Evolutionary conservation across 2,797 vertebrate genomes (phyloP).

Genomic region (Antrozous pallidus): DNA sequence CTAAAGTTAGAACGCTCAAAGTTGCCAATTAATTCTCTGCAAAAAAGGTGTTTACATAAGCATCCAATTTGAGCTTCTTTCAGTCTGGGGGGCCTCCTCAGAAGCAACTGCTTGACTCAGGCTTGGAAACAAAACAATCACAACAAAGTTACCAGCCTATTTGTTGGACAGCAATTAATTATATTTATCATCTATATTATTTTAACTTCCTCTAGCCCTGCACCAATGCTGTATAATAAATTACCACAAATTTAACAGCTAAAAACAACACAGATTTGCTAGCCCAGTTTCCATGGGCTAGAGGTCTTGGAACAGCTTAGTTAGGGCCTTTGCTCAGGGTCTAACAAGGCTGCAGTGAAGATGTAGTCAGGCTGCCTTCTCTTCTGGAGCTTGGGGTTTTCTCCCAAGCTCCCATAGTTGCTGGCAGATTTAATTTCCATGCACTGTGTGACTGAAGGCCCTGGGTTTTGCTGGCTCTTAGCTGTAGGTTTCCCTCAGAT

Average conservation of each 20-base stretch:
- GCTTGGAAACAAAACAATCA: background rate
- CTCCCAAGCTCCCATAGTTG: background rate
- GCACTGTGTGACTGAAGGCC: background rate
- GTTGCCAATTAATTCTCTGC: slow-evolving; percentile 75
- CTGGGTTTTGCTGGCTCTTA: background rate
- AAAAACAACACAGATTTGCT: background rate
- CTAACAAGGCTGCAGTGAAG: background rate
- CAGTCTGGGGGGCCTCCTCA: background rate
- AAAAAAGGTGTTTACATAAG: slow-evolving; percentile 69
- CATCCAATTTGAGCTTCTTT: slow-evolving; percentile 54
- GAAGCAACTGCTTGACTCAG: slow-evolving; percentile 26
- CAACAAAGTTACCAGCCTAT: background rate
- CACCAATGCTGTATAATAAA: slow-evolving; percentile 2
- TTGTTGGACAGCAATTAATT: background rate
- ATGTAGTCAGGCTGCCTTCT: background rate
- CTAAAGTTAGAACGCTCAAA: slow-evolving; percentile 74
- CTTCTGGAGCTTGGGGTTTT: background rate
- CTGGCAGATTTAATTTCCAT: background rate
- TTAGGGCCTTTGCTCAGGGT: background rate
- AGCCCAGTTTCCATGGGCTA: background rate
- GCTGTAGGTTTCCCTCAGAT: background rate
- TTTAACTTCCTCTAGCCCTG: background rate
- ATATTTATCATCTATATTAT: slow-evolving; percentile 11
- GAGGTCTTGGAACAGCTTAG: background rate
- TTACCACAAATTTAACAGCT: background rate